These are phyloP conservation scores for Lytechinus variegatus DNA, from an alignment of 35 echinoderm and acorn worm species.

Conservation along the genomic window DNA sequence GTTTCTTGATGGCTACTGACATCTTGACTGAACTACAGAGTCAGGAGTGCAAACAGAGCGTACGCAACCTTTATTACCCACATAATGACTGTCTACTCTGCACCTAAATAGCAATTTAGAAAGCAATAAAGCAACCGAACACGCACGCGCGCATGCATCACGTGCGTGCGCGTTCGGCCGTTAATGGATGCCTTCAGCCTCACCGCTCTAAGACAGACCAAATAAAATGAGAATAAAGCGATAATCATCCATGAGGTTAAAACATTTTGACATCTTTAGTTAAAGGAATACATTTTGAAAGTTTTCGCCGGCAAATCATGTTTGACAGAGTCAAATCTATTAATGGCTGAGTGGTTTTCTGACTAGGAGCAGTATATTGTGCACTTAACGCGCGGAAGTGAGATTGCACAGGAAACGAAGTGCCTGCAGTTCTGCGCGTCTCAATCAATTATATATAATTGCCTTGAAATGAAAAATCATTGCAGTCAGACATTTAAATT, in stretches of 20 bases:
- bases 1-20: background rate
- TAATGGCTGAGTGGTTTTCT: constrained; percentile 44
- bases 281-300: background rate
- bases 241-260: constrained; percentile 21
- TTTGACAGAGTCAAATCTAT: constrained; percentile 50
- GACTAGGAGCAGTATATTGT: constrained; percentile 28
- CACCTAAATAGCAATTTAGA: constrained; percentile 13
- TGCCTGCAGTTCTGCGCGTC: background rate
- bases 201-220: background rate
- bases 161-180: background rate
- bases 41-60: background rate
- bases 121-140: constrained; percentile 11
- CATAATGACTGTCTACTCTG: background rate
- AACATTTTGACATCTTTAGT: constrained; percentile 32
- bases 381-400: constrained; percentile 49
- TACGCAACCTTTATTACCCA: background rate
- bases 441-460: constrained; percentile 12
- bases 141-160: background rate
- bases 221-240: background rate
- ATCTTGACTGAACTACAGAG: background rate
- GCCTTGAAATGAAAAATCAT: constrained; percentile 5
- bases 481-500: background rate
- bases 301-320: constrained; percentile 13
- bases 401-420: constrained; percentile 19
- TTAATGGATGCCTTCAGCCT: background rate